phyloP scores from a whole-genome alignment of 2,888 invertebrate species.

The Phymatocera aterrima region DNA sequence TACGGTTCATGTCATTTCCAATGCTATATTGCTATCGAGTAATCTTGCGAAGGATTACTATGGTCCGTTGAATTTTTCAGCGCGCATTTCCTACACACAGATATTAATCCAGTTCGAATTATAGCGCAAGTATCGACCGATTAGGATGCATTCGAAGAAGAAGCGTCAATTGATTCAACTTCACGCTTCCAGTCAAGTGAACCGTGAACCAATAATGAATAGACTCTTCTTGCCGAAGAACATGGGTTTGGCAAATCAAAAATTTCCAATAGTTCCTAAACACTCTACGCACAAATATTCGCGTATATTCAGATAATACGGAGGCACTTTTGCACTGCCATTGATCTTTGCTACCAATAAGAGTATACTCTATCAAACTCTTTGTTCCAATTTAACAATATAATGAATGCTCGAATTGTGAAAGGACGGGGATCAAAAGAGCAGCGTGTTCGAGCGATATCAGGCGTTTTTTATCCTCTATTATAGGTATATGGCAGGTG shows the following conservation, averaged over 20 bases:
- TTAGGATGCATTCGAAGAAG: neutral
- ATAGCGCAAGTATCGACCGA: neutral
- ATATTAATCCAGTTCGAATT: neutral
- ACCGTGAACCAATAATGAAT: too few relatives aligned
- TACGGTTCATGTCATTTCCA: neutral
- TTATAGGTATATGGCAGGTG: neutral
- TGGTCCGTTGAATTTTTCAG: slow-evolving; percentile 1
- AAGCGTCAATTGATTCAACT: neutral
- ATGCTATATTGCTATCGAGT: neutral
- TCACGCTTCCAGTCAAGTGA: neutral
- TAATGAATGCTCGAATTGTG: neutral
- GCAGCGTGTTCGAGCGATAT: slow-evolving; percentile 22
- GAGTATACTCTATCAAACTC: neutral
- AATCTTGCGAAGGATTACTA: slow-evolving; percentile 8
- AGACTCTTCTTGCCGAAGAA: neutral
- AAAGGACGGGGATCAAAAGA: slow-evolving; percentile 29
- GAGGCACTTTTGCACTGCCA: neutral
- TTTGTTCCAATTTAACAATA: neutral
- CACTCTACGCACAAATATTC: neutral
- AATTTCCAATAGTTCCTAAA: neutral
- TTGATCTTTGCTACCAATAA: neutral
- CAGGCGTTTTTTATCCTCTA: neutral
- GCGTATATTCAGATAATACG: neutral
- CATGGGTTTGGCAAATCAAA: neutral
- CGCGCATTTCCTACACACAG: neutral